Conservation (phyloP, 2,888 invertebrate genomes). For the Eupithecia tripunctaria region DNA sequence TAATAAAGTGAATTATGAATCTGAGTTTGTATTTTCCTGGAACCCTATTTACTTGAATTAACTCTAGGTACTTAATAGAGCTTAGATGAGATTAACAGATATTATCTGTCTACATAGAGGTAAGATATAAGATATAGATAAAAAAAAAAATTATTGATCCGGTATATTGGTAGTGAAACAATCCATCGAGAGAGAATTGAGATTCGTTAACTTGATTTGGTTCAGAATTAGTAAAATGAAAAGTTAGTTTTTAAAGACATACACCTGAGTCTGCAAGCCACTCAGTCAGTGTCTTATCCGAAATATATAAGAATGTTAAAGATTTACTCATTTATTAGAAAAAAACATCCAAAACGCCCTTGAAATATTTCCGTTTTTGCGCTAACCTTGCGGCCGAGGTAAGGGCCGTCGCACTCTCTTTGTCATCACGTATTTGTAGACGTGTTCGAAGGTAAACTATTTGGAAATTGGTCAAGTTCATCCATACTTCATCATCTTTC, state of each 20-base stretch:
- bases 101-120: too few relatives aligned
- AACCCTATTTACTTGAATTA: background rate
- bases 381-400: constrained; percentile 38
- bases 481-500: constrained; percentile 13
- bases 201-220: background rate
- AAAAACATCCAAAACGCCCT: constrained; percentile 24
- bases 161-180: too few relatives aligned
- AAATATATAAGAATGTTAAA: background rate
- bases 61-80: background rate
- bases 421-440: constrained; percentile 41
- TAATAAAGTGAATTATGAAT: constrained; percentile 79
- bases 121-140: too few relatives aligned
- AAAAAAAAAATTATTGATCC: too few relatives aligned
- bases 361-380: constrained; percentile 30
- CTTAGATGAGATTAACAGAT: too few relatives aligned
- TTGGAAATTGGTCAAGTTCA: constrained; percentile 35
- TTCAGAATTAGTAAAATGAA: background rate
- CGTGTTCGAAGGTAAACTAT: constrained; percentile 34
- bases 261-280: background rate
- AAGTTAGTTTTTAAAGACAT: background rate
- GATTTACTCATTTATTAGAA: constrained; percentile 5
- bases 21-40: constrained; percentile 45
- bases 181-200: background rate
- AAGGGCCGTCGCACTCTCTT: constrained; percentile 54
- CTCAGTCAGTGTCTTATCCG: background rate